Base-by-base conservation (phyloP, 2,113 vertebrate genomes). In the Rana temporaria region DNA sequence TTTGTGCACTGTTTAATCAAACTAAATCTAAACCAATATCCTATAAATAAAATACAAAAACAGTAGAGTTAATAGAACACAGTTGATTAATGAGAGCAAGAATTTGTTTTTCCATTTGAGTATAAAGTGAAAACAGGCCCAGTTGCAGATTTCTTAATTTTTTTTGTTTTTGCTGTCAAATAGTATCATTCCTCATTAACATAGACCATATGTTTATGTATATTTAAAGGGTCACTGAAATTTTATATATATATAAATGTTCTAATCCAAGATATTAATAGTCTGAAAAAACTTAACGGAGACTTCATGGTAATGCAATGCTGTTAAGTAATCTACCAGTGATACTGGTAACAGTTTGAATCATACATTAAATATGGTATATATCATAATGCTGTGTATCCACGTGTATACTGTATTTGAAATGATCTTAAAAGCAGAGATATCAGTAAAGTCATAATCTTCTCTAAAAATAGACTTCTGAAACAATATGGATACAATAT, bases 101-200 rank as follows among this genome's bases (percentile, higher is more conserved):
- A 63, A 42, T 77, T 63, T 77, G 19, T n/a, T 64, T 77, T 63
- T 77, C 57, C n/a, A 62, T 76, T 77, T 63, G 30, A 59, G 20
- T 42, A 62, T 63, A 77, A 77, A 63, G n/a, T 48, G 38, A 77
- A 77, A 63, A 63, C 57, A 63, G 56, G 59, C 60, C 57, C 57
- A 76, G 32, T 76, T 77, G 74, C 74, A 77, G 74, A 34, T 64
- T 71, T 26, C 68, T 71, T 71, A n/a, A 12, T 71, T 77, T 48
- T 77, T 77, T n/a, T 70, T 76, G 2, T 76, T 76, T 60, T 63
- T 42, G 74, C 74, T 77, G 74, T 77, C 74, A 77, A 62, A 52
- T 18, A 64, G 63, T 7, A 77, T 77, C 57, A 52, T 77, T 64
- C 12, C 26, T 63, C 57, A 77, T 32, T 4, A 26, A 42, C 38